Evolutionary conservation across 1,140 invertebrate genomes (phyloP).

Genomic region (Lamellibrachia luymesi): DNA sequence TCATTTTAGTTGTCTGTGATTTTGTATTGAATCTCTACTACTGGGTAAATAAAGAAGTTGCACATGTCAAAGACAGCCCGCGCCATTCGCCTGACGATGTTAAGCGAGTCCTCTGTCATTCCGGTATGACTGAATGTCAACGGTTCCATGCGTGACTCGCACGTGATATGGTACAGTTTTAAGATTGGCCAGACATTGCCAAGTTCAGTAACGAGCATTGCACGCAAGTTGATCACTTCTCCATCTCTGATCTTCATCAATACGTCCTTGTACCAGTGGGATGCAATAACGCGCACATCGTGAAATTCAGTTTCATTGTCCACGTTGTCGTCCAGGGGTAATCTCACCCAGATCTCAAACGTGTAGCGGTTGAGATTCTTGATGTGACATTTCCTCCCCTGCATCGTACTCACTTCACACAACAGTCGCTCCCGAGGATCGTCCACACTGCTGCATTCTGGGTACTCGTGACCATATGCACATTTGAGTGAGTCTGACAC

Average conservation of each 20-base stretch:
- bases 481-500: constrained; percentile 15
- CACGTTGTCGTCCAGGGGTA: constrained; percentile 2
- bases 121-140: not conserved
- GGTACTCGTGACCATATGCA: constrained; percentile 8
- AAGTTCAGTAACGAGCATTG: constrained; percentile 7
- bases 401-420: not conserved
- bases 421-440: not conserved
- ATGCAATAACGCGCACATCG: constrained; percentile 16
- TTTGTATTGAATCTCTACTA: not conserved
- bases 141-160: not conserved
- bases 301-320: not conserved
- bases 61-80: constrained; percentile 5
- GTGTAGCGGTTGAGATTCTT: constrained; percentile 25
- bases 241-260: constrained; percentile 12
- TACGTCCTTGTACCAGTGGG: constrained; percentile 24
- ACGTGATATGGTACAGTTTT: constrained; percentile 16
- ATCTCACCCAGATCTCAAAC: constrained; percentile 21
- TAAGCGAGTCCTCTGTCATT: not conserved
- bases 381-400: constrained; percentile 23
- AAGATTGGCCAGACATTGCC: constrained; percentile 15
- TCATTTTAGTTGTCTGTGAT: not conserved
- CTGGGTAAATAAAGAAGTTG: constrained; percentile 7
- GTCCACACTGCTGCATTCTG: not conserved
- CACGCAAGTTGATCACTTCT: constrained; percentile 21
- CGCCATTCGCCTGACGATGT: constrained; percentile 2